These are phyloP conservation scores for Camptogramma bilineatum DNA, from an alignment of 2,888 invertebrate genomes.

Conservation along the genomic window DNA sequence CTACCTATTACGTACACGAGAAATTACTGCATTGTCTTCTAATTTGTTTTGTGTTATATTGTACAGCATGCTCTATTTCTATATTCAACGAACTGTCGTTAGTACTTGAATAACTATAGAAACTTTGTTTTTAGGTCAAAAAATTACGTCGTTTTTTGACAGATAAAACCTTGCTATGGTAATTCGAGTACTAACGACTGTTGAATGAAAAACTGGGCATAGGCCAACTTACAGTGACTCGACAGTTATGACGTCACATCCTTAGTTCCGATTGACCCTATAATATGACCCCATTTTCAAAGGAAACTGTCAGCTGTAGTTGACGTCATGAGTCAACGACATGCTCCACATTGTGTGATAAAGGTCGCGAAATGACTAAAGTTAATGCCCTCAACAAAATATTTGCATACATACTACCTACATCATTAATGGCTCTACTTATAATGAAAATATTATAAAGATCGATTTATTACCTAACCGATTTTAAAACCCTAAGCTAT, in stretches of 20 bases:
- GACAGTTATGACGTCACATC: conserved; percentile 20
- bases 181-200: too few species aligned
- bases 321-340: conserved; percentile 30
- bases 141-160: too few species aligned
- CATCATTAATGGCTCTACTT: background rate
- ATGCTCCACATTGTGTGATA: conserved; percentile 21
- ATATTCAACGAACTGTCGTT: too few species aligned
- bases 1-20: background rate
- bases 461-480: too few species aligned
- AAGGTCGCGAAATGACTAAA: conserved; percentile 24
- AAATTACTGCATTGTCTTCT: background rate
- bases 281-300: conserved; percentile 17
- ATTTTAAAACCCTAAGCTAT: too few species aligned
- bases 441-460: too few species aligned
- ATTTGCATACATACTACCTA: background rate
- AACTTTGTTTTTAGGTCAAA: too few species aligned
- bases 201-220: background rate
- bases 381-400: conserved; percentile 6
- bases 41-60: background rate
- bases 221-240: background rate
- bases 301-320: conserved; percentile 19
- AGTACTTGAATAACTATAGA: too few species aligned
- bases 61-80: too few species aligned
- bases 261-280: conserved; percentile 18
- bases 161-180: too few species aligned